These are phyloP conservation scores for Homarus americanus DNA, from an alignment of 1,140 invertebrate species.

Conservation along the genomic window DNA sequence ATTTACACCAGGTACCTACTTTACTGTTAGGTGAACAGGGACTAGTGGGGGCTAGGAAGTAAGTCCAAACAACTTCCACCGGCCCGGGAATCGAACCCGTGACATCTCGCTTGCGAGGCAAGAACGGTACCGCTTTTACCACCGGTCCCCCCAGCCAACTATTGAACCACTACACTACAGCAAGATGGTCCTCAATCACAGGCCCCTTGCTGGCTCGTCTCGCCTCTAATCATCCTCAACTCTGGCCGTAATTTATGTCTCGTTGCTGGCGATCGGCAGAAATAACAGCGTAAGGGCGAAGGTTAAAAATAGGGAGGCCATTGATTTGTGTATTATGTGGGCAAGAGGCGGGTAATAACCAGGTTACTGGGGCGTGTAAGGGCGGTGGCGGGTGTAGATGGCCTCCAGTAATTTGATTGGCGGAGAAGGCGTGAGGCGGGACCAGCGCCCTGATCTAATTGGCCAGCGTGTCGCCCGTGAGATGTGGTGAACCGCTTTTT, in stretches of 20 bases:
- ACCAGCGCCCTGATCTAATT: slow-evolving; percentile 16
- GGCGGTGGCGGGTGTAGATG: slow-evolving; percentile 5
- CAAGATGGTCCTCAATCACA: too few species aligned
- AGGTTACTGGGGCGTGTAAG: neutral
- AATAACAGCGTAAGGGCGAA: neutral
- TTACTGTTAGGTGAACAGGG: too few species aligned
- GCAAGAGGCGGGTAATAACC: neutral
- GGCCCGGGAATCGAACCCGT: too few species aligned
- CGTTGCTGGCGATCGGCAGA: neutral
- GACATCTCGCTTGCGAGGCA: too few species aligned
- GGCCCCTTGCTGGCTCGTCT: neutral
- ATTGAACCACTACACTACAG: too few species aligned
- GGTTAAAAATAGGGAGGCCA: neutral
- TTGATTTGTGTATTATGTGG: neutral
- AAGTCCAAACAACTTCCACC: too few species aligned
- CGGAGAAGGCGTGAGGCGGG: slow-evolving; percentile 14
- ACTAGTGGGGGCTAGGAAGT: too few species aligned
- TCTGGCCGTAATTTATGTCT: neutral
- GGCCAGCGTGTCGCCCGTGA: neutral
- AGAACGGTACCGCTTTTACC: too few species aligned
- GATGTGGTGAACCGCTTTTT: neutral
- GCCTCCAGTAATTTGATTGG: slow-evolving; percentile 19
- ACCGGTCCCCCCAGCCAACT: too few species aligned
- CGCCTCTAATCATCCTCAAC: neutral
- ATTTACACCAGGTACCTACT: too few species aligned